A percentile compares a stretch with the other conserved stretches of the same genome.
These are phyloP conservation scores for Butorides virescens DNA, from an alignment of 2,113 vertebrate genomes.

Conservation along the genomic window DNA sequence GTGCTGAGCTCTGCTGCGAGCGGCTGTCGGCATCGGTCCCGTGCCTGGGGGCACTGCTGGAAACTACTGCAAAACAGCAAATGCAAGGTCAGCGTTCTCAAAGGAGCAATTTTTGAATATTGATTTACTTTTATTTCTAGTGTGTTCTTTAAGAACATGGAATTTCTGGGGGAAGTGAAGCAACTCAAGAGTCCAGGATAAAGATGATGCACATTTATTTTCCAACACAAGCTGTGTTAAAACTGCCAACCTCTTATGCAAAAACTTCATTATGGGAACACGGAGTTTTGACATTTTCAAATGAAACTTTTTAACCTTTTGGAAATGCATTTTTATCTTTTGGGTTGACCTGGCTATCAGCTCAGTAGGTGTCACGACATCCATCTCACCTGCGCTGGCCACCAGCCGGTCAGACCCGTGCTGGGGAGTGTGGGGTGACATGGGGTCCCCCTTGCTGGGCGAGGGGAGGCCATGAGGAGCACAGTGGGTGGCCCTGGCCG, in stretches of 20 bases:
- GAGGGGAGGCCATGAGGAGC: background rate
- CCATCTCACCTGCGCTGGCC: rapidly evolving
- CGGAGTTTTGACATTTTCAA: background rate
- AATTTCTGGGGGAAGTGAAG: background rate
- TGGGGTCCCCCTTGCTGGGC: background rate
- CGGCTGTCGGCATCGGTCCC: background rate
- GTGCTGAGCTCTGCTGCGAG: background rate
- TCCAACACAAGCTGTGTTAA: background rate
- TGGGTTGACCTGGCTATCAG: background rate
- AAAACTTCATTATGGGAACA: background rate
- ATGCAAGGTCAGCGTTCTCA: background rate
- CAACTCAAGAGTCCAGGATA: background rate
- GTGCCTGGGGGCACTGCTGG: background rate
- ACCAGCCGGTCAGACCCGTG: rapidly evolving
- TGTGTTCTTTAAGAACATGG: background rate
- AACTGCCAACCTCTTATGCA: background rate
- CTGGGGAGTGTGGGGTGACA: rapidly evolving
- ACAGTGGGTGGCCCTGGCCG: rapidly evolving
- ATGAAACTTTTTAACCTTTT: background rate
- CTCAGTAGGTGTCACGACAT: background rate
- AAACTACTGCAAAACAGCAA: too few relatives aligned
- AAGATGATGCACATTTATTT: background rate
- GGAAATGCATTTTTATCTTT: background rate
- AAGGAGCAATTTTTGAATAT: background rate
- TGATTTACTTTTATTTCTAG: background rate